Percentiles rank a stretch among this genome's conserved stretches.
Evolutionary conservation across 1,140 invertebrate genomes (phyloP).

Genomic region (Aphis gossypii): DNA sequence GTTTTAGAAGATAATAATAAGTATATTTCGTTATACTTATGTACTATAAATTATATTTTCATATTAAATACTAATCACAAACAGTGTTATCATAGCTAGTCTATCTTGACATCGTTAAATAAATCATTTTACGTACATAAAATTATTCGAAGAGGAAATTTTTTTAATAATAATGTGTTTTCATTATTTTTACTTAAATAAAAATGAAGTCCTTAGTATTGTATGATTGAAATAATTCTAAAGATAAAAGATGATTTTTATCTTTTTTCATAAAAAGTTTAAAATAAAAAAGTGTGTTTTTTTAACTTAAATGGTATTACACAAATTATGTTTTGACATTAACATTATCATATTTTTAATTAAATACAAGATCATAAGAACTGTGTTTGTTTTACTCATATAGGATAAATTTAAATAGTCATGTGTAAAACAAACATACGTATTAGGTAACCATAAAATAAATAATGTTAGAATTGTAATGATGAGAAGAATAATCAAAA

Average conservation of each 20-base stretch:
- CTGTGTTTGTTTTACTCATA: neutral
- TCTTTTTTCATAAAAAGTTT: too few species aligned
- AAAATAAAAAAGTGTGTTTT: neutral
- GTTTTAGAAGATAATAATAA: neutral
- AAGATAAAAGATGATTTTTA: neutral
- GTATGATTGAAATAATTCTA: neutral
- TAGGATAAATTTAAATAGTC: neutral
- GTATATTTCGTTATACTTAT: neutral
- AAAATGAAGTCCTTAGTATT: neutral
- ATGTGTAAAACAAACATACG: neutral
- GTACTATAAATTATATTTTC: slow-evolving; percentile 12
- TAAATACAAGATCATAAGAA: neutral
- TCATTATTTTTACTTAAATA: neutral
- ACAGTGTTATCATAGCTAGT: neutral
- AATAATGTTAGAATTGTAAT: neutral
- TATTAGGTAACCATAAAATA: neutral
- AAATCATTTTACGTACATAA: neutral
- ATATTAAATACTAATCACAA: neutral
- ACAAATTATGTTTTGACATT: neutral
- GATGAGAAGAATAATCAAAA: neutral
- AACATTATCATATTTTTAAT: neutral
- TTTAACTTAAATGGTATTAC: neutral
- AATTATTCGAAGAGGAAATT: neutral
- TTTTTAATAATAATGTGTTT: neutral
- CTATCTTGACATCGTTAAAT: neutral